Evolutionary conservation across 30 jellyfish, hydroid and myxozoan species (phyloP).

Genomic region (Morbakka virulenta): DNA sequence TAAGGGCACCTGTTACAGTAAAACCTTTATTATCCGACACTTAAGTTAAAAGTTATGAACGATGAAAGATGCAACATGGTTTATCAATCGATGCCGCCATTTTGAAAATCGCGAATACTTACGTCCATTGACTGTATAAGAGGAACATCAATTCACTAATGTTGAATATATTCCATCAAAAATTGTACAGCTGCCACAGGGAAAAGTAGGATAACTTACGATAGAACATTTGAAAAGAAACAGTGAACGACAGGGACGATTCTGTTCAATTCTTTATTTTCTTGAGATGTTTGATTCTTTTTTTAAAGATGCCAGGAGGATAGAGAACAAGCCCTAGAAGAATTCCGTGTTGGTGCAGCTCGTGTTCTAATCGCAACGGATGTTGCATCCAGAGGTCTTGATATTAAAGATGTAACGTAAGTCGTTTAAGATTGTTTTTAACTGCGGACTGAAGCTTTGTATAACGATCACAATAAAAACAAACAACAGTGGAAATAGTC

Average conservation of each 20-base stretch:
- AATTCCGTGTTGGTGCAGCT: constrained; percentile 86
- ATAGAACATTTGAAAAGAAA: background rate
- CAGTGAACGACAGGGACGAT: too few relatives aligned
- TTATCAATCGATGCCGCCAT: too few relatives aligned
- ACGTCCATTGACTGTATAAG: too few relatives aligned
- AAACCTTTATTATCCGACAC: too few relatives aligned
- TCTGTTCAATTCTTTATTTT: too few relatives aligned
- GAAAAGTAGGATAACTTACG: background rate
- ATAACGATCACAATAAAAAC: background rate
- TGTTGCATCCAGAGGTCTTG: constrained; percentile 99
- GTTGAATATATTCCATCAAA: too few relatives aligned
- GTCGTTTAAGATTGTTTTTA: constrained; percentile 5
- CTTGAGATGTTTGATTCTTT: background rate
- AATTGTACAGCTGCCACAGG: background rate
- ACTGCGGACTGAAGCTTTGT: background rate
- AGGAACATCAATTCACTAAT: too few relatives aligned
- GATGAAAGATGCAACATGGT: too few relatives aligned
- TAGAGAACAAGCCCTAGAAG: constrained; percentile 93
- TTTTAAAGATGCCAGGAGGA: constrained; percentile 80
- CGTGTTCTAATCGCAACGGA: constrained; percentile 98
- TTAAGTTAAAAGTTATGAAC: too few relatives aligned
- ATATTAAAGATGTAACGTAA: constrained; percentile 91
- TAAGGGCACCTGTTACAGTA: too few relatives aligned
- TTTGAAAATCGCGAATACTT: too few relatives aligned
- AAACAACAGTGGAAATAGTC: background rate